These are phyloP conservation scores for Arbacia lixula DNA, from an alignment of 53 echinoderm and acorn worm genomes.

Conservation along the genomic window DNA sequence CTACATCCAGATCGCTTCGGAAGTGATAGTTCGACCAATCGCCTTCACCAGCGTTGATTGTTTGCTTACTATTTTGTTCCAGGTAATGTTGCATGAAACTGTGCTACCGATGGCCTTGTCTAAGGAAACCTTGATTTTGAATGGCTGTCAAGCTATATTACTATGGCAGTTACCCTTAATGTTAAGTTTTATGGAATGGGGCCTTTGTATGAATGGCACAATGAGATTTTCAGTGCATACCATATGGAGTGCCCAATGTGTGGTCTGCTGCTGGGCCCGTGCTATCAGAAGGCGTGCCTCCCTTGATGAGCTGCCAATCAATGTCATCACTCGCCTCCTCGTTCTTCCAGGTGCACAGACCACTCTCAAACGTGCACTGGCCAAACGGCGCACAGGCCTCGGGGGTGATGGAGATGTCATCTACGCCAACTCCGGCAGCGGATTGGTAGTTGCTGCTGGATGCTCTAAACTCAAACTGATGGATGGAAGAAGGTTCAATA, in stretches of 20 bases:
- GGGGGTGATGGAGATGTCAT: constrained; percentile 48
- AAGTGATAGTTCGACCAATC: no score
- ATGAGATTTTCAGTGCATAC: constrained; percentile 30
- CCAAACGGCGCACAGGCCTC: constrained; percentile 59
- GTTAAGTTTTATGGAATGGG: no score
- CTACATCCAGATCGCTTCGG: no score
- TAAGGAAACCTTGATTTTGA: no score
- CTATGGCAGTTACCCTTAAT: no score
- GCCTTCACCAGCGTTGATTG: no score
- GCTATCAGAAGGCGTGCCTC: constrained; percentile 55
- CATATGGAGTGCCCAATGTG: constrained; percentile 68
- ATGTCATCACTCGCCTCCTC: constrained; percentile 78
- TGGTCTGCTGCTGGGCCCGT: constrained; percentile 83
- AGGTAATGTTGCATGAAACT: no score
- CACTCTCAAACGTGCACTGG: constrained; percentile 79
- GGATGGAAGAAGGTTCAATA: background rate
- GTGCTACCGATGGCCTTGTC: no score
- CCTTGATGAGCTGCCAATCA: constrained; percentile 70
- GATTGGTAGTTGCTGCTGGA: constrained; percentile 23
- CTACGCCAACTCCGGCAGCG: constrained; percentile 54
- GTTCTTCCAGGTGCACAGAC: constrained; percentile 81
- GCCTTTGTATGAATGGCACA: no score
- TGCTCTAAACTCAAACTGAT: constrained; percentile 32
- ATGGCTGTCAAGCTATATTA: no score
- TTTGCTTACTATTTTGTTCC: no score